Evolutionary conservation across 1,140 invertebrate species (phyloP).

Genomic region (Druon quercuslanigerum): DNA sequence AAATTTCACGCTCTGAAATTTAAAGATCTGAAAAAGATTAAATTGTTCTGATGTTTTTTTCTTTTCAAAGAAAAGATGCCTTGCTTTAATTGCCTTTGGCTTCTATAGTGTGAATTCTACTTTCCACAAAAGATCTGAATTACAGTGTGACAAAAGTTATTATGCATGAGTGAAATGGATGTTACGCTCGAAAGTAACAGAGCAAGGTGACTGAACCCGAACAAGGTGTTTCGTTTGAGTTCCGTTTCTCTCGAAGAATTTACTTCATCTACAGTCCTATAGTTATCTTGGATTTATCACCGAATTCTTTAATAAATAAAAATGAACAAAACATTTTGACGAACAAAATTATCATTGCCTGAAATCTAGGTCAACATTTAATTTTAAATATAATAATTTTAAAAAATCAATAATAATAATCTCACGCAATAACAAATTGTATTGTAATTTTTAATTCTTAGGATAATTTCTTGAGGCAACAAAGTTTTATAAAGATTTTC

Average conservation of each 20-base stretch:
- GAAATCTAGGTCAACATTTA: too few species aligned
- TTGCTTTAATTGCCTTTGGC: background rate
- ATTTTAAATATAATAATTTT: too few species aligned
- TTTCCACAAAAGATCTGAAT: slow-evolving; percentile 39
- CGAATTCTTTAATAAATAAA: too few species aligned
- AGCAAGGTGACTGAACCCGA: slow-evolving; percentile 56
- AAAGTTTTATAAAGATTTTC: slow-evolving; percentile 6
- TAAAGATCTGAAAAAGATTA: too few species aligned
- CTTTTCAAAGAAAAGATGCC: background rate
- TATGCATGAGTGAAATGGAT: slow-evolving; percentile 39
- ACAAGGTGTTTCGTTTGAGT: slow-evolving; percentile 33
- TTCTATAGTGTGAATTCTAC: background rate
- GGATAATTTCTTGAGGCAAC: too few species aligned
- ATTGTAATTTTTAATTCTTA: too few species aligned
- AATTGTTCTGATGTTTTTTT: too few species aligned
- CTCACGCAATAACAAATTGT: background rate
- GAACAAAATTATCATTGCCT: too few species aligned
- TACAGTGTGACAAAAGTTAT: slow-evolving; percentile 51
- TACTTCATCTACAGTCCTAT: background rate
- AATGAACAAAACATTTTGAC: too few species aligned
- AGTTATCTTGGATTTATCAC: too few species aligned
- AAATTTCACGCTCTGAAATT: too few species aligned
- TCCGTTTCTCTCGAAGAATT: slow-evolving; percentile 33
- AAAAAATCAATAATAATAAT: too few species aligned
- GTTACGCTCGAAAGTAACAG: slow-evolving; percentile 49